Percentiles rank a stretch among this genome's conserved stretches.
phyloP scores from a whole-genome alignment of 2,113 vertebrate species.

The Lamprotornis superbus region DNA sequence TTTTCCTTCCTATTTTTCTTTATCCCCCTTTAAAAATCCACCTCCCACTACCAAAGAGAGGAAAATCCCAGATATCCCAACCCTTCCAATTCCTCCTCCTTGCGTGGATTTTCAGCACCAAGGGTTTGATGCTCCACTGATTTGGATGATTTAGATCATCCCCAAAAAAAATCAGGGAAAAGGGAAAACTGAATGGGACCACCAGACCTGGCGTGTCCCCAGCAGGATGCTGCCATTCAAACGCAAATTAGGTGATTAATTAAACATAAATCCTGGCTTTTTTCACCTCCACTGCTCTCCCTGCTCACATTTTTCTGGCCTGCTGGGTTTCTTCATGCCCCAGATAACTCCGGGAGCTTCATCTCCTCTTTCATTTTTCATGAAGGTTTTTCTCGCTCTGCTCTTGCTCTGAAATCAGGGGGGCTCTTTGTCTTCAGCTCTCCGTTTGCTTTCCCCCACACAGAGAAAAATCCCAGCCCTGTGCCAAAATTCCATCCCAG shows the following conservation, averaged over 20 bases:
- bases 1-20: neutral
- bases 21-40: neutral
- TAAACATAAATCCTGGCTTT: neutral
- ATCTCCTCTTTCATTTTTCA: slow-evolving; percentile 58
- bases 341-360: slow-evolving; percentile 40
- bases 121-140: neutral
- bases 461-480: neutral
- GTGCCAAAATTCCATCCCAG: neutral
- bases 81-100: neutral
- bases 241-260: neutral
- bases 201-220: neutral
- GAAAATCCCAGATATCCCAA: neutral
- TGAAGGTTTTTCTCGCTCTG: neutral
- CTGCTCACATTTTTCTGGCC: slow-evolving; percentile 30
- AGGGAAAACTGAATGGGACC: neutral
- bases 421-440: neutral
- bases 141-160: neutral
- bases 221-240: neutral
- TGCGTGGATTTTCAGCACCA: neutral
- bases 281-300: slow-evolving; percentile 10
- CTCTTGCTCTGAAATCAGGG: neutral
- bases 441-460: neutral
- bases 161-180: neutral
- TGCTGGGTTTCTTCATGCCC: slow-evolving; percentile 59
- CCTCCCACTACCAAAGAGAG: neutral